Conservation (phyloP, 2,888 invertebrate genomes). For the Trimorus sp. region DNA sequence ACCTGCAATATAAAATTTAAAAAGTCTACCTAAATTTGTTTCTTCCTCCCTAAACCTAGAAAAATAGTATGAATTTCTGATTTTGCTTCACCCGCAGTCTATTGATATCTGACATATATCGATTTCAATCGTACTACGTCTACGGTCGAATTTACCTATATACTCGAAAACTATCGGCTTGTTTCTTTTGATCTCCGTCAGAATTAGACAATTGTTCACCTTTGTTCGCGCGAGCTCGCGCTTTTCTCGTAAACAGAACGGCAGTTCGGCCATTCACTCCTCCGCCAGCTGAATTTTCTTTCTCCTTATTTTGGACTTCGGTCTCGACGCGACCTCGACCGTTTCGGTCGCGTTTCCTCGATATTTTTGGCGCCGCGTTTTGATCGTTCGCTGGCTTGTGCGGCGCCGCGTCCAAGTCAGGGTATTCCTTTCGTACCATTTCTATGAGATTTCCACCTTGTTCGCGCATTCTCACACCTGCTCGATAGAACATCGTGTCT, state of each 20-base stretch:
- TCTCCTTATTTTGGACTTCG: conserved; percentile 74
- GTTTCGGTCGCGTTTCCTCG: conserved; percentile 77
- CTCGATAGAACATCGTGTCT: conserved; percentile 96
- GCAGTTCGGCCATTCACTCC: conserved; percentile 88
- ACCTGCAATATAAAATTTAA: too few relatives aligned
- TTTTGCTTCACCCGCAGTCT: too few relatives aligned
- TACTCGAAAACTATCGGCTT: conserved; percentile 79
- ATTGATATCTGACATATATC: too few relatives aligned
- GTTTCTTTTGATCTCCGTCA: conserved; percentile 76
- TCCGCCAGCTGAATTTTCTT: conserved; percentile 74
- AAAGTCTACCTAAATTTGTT: too few relatives aligned
- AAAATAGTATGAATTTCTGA: too few relatives aligned
- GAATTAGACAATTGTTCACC: conserved; percentile 73
- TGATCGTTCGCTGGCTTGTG: conserved; percentile 30
- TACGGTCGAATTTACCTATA: conserved; percentile 72
- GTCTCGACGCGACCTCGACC: conserved; percentile 74
- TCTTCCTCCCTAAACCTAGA: too few relatives aligned
- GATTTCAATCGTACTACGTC: too few relatives aligned
- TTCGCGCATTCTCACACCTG: conserved; percentile 94
- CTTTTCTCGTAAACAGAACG: conserved; percentile 90
- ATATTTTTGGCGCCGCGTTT: conserved; percentile 71
- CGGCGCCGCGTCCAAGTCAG: conserved; percentile 73
- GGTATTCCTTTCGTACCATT: conserved; percentile 88
- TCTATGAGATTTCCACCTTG: conserved; percentile 92
- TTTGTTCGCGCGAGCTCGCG: conserved; percentile 83